Conservation (phyloP, 2,113 vertebrate species). For the Marmota monax region DNA sequence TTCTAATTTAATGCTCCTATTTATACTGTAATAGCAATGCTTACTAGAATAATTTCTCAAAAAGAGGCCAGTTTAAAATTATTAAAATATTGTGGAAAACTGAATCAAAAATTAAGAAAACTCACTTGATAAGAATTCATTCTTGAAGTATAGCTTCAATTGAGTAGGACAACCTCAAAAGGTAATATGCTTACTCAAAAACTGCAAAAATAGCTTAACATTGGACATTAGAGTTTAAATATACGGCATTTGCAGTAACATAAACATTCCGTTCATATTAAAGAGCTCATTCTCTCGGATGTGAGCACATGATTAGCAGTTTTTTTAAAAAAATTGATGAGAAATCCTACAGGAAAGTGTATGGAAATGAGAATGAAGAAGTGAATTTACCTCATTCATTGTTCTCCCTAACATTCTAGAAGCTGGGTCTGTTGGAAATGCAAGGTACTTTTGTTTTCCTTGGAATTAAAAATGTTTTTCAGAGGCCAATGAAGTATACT, state of each 20-base stretch:
- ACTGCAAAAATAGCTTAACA: neutral
- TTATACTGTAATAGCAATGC: neutral
- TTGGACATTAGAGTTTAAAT: neutral
- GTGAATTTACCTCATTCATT: neutral
- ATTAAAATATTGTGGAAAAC: constrained; percentile 6
- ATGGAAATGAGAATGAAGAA: neutral
- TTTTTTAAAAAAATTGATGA: neutral
- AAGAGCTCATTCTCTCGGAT: neutral
- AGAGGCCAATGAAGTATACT: constrained; percentile 6
- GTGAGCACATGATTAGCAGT: neutral
- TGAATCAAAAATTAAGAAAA: neutral
- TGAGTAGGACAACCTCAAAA: neutral
- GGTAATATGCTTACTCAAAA: neutral
- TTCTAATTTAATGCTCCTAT: neutral
- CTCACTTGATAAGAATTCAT: neutral
- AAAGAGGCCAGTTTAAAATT: neutral
- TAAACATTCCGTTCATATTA: neutral
- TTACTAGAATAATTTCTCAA: neutral
- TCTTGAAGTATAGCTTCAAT: neutral
- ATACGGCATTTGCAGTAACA: neutral
- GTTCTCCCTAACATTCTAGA: neutral
- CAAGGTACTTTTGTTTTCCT: neutral
- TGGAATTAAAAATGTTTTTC: neutral
- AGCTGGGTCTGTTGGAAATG: neutral
- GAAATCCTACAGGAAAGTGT: neutral